A percentile compares a stretch with the other conserved stretches of the same genome.
These are phyloP conservation scores for Loris lydekkerianus DNA, from an alignment of 2,797 vertebrate species.

Conservation along the genomic window DNA sequence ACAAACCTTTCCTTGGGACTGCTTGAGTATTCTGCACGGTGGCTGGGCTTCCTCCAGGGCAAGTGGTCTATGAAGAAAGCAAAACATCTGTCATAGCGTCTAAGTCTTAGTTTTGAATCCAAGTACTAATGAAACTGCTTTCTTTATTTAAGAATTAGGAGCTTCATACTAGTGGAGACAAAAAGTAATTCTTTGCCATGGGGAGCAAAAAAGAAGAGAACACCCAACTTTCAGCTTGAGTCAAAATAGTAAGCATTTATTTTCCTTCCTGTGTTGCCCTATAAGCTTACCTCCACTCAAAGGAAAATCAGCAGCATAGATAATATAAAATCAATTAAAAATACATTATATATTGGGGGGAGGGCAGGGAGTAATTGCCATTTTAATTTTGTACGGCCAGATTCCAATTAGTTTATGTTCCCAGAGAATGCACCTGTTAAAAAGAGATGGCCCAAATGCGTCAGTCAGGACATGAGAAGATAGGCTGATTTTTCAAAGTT, in stretches of 20 bases:
- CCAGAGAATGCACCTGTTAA: conserved; percentile 76
- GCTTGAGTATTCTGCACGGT: background rate
- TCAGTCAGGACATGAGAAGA: background rate
- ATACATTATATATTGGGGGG: conserved; percentile 69
- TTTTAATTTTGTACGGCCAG: conserved; percentile 77
- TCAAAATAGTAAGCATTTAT: background rate
- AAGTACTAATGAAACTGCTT: background rate
- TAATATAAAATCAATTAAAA: conserved; percentile 81
- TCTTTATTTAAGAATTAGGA: background rate
- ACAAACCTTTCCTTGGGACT: background rate
- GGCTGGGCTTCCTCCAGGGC: background rate
- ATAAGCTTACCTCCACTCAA: background rate
- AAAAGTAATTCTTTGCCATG: background rate
- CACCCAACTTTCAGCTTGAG: background rate
- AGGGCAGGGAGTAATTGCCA: conserved; percentile 63
- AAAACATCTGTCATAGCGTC: background rate
- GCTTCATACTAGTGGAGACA: background rate
- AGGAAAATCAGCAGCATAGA: conserved; percentile 37
- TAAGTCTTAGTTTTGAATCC: background rate
- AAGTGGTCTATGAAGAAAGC: background rate
- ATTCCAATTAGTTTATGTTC: conserved; percentile 72
- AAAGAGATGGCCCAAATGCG: conserved; percentile 24
- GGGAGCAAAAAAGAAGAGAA: background rate
- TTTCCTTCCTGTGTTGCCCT: background rate
- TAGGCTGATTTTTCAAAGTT: conserved; percentile 41